Conservation (phyloP, 2,797 vertebrate genomes). For the Peromyscus aztecus region DNA sequence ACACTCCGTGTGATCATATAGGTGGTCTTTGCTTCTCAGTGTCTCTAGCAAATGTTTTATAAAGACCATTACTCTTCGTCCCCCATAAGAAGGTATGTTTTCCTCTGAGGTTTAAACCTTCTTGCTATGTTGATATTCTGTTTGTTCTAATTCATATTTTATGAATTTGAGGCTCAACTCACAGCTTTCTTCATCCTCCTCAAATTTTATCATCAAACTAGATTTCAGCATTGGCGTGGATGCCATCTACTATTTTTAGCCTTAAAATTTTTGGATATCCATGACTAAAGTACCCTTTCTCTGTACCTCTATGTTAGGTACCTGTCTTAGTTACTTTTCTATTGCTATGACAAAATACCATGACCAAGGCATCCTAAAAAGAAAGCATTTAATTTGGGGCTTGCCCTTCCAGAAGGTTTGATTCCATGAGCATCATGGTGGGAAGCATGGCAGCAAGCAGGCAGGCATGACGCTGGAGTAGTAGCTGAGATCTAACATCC, state of each 20-base stretch:
- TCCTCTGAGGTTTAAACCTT: conserved; percentile 40
- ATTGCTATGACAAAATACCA: not conserved
- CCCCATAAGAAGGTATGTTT: conserved; percentile 9
- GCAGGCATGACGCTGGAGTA: no score
- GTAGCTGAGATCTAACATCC: not conserved
- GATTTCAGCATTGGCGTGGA: conserved; percentile 5
- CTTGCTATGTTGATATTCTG: conserved; percentile 9
- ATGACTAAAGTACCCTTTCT: not conserved
- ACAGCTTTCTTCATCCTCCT: not conserved
- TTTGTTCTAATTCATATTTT: conserved; percentile 40
- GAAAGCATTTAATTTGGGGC: not conserved
- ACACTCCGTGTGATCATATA: not conserved
- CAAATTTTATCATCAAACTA: not conserved
- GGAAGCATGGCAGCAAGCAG: not conserved
- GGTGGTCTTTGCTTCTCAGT: conserved; percentile 4
- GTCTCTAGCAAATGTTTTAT: not conserved
- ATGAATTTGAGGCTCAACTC: conserved; percentile 47
- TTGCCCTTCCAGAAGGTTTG: not conserved
- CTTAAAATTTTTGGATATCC: conserved; percentile 50
- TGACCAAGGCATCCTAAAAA: not conserved
- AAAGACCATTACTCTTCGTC: conserved; percentile 4
- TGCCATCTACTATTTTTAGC: conserved; percentile 7
- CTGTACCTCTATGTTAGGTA: not conserved
- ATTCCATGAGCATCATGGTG: no score
- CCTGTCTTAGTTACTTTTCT: not conserved